phyloP scores from a whole-genome alignment of 1,140 invertebrate species.

The Calycopis cecrops region DNA sequence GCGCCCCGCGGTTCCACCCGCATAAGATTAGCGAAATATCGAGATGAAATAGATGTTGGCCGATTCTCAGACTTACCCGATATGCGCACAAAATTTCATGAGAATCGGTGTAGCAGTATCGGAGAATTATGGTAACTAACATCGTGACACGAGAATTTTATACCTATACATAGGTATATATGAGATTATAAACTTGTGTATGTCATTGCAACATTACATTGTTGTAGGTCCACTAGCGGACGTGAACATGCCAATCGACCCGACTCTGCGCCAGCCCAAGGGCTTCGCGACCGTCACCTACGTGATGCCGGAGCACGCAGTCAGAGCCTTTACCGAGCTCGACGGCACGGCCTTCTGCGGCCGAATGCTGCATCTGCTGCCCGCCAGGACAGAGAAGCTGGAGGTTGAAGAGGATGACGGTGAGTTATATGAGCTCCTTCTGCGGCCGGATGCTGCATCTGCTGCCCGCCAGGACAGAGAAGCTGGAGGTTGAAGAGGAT shows the following conservation, averaged over 20 bases:
- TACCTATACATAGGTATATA: too few species aligned
- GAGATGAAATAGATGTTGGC: too few species aligned
- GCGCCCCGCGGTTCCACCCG: too few species aligned
- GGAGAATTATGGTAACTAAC: too few species aligned
- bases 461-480: slow-evolving; percentile 88
- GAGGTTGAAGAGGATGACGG: slow-evolving; percentile 76
- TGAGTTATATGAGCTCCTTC: slow-evolving; percentile 73
- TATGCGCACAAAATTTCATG: too few species aligned
- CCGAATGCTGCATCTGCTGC: slow-evolving; percentile 94
- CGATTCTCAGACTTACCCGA: too few species aligned
- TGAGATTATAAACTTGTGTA: slow-evolving; percentile 5
- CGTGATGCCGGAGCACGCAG: slow-evolving; percentile 96
- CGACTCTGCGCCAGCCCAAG: slow-evolving; percentile 88
- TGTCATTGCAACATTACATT: slow-evolving; percentile 2
- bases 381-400: slow-evolving; percentile 84
- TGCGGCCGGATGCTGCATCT: slow-evolving; percentile 96
- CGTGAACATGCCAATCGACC: slow-evolving; percentile 93
- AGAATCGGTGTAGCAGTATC: too few species aligned
- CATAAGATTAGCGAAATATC: too few species aligned
- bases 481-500: slow-evolving; percentile 75
- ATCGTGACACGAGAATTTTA: too few species aligned
- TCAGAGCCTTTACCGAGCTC: slow-evolving; percentile 89
- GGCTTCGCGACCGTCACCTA: slow-evolving; percentile 96
- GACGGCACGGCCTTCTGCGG: slow-evolving; percentile 95
- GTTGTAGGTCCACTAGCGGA: slow-evolving; percentile 88